Evolutionary conservation across 2,113 vertebrate species (phyloP), one percentile per base, ranked within the genome.

Genomic region (Halcyon senegalensis): DNA sequence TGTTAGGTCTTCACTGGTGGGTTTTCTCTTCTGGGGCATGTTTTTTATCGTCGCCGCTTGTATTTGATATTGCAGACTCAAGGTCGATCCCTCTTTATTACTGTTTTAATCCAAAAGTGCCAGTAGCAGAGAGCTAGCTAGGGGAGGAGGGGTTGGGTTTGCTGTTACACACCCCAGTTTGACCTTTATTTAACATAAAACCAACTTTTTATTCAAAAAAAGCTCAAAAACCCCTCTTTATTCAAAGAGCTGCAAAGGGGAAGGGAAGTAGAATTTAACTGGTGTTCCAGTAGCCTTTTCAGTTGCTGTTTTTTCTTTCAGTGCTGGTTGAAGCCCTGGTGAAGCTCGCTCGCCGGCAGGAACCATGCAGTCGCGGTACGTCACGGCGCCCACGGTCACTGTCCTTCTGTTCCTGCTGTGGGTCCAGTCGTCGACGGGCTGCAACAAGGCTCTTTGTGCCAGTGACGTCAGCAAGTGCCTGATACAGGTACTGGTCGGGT

Each of bases 401-500:
- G 46, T 97, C 44, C 92, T 99, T 13, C 97, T 99, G 84, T 87
- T 99, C 93, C 95, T 99, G 50, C 96, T 98, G 7, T 98, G 98
- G 95, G 92, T 99, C 91, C 97, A 98, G 4, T 48, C 97, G 6
- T 98, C 98, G 39, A 91, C 91, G 28, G 98, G 98, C 97, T 99
- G 99, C 97, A 99, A 99, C 97, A 99, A 99, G 96, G 99, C 99
- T 8, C 98, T 99, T 27, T 99, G 99, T 62, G 99, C 99, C 50
- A 99, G 99, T 18, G 99, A 99, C 30, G 99, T 99, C 97, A 99
- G 99, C 98, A 99, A 99, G 96, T 99, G 99, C 96, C 98, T 99
- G 85, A 99, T 99, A 93, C 99, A 99, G 99, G 99, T 99, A 97
- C 10, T 59, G 46, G 21, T 33, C 2, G 2, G 33, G 16, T 44